Base-by-base conservation (phyloP, 2,888 invertebrate genomes). In the Hylaea fasciaria region DNA sequence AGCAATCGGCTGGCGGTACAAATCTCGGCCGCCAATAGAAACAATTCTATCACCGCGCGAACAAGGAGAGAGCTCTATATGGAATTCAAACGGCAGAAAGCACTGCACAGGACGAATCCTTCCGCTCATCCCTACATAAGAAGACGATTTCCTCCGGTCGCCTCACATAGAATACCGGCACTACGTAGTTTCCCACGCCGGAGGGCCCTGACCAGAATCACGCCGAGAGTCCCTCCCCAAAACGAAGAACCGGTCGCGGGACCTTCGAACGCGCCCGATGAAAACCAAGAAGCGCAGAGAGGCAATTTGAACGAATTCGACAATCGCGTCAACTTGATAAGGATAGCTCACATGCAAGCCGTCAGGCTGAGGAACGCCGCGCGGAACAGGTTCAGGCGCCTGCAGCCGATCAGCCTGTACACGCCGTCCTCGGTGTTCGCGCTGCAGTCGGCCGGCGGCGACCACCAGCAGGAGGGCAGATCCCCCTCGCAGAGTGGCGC, bases 1-100 rank as follows among this genome's bases (percentile, higher is more conserved):
- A 91, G 90, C 65, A 85, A 87, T 69, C 86, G 92, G 0, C 81
- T 92, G 11, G 92, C 92, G 0, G 90, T 92, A 5, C 91, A 90
- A 71, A 92, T 92, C 64, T 78, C 92, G 8, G 91, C 86, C 11
- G 92, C 90, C 0, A 92, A 93, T 62, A 83, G 88, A 72, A 92
- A 92, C 72, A 82, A 77, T 61, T 92, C 92, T 0, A 66, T 77
- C 17, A 91, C 89, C 13, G 92, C 92, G 2, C 80, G 85, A 55
- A 85, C 78, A 56, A 78, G 92, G 69, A 77, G 87, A 58, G 91
- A 92, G 14, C 63, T 87, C 14, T 92, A 92, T 64, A 64, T 87
- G 49, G 89, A 91, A 70, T 81, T 81, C 52, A 87, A 80, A 67
- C 80, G 89, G 28, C 78, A 81, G 54, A 90, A 88, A 75, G 92